Percentiles rank a stretch among this genome's conserved stretches.
phyloP scores from a whole-genome alignment of 1,140 invertebrate genomes.

The Ceratina japonica region DNA sequence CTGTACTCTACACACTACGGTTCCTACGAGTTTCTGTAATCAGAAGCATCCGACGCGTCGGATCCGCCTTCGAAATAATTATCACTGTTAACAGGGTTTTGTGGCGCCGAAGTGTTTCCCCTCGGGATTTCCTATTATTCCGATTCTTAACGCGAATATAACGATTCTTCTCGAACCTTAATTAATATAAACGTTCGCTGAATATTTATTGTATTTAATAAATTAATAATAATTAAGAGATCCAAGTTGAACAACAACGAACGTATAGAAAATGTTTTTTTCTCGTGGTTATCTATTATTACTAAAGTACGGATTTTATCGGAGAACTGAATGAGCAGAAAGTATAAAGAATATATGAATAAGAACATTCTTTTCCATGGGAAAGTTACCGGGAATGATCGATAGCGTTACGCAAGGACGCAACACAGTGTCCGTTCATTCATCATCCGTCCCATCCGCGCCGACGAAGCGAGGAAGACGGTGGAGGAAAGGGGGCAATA shows the following conservation, averaged over 20 bases:
- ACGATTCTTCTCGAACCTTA: too few species aligned
- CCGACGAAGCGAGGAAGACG: neutral
- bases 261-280: too few species aligned
- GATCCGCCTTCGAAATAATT: neutral
- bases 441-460: constrained; percentile 7
- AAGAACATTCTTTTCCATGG: neutral
- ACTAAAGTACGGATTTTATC: too few species aligned
- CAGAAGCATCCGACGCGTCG: neutral
- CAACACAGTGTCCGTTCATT: constrained; percentile 22
- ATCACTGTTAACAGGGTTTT: too few species aligned
- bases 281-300: too few species aligned
- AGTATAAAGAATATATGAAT: neutral
- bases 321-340: neutral
- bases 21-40: neutral
- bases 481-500: neutral
- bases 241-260: too few species aligned
- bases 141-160: neutral
- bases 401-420: constrained; percentile 23
- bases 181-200: too few species aligned
- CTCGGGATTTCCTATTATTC: too few species aligned
- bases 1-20: too few species aligned
- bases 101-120: too few species aligned
- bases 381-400: constrained; percentile 12
- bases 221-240: too few species aligned
- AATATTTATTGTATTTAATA: too few species aligned